These are phyloP conservation scores for Chinchilla lanigera DNA, from an alignment of 2,113 vertebrate species.

Conservation along the genomic window DNA sequence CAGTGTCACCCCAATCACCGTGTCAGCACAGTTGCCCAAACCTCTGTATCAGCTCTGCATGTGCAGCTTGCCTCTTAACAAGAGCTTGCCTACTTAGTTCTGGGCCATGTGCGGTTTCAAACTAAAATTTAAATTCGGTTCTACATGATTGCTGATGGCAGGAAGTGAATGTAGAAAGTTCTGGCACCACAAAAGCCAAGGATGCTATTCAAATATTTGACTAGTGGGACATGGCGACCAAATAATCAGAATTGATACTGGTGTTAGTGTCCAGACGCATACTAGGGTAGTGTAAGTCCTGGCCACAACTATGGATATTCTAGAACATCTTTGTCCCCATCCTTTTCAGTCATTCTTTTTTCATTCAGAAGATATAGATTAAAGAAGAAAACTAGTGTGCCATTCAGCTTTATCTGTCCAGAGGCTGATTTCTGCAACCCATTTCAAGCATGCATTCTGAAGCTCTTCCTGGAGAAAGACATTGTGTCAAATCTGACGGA, in stretches of 20 bases:
- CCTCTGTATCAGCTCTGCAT: background rate
- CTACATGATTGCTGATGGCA: background rate
- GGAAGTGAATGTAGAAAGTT: background rate
- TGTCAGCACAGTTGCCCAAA: background rate
- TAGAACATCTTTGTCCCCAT: background rate
- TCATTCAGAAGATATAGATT: background rate
- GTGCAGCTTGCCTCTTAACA: background rate
- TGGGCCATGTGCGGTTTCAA: background rate
- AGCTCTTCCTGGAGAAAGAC: background rate
- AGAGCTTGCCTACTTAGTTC: background rate
- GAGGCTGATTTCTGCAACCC: background rate
- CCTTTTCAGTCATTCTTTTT: background rate
- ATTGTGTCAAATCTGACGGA: background rate
- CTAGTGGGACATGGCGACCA: background rate
- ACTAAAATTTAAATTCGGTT: background rate
- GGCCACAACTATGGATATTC: background rate
- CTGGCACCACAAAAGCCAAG: background rate
- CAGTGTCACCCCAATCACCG: fast-evolving
- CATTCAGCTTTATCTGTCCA: background rate
- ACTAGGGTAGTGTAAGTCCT: background rate
- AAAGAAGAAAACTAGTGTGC: background rate
- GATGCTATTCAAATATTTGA: background rate
- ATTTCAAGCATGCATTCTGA: background rate
- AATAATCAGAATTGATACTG: background rate
- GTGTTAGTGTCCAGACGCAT: background rate